These are phyloP conservation scores for Dolomedes plantarius DNA, from an alignment of 2,888 invertebrate genomes.

Conservation along the genomic window DNA sequence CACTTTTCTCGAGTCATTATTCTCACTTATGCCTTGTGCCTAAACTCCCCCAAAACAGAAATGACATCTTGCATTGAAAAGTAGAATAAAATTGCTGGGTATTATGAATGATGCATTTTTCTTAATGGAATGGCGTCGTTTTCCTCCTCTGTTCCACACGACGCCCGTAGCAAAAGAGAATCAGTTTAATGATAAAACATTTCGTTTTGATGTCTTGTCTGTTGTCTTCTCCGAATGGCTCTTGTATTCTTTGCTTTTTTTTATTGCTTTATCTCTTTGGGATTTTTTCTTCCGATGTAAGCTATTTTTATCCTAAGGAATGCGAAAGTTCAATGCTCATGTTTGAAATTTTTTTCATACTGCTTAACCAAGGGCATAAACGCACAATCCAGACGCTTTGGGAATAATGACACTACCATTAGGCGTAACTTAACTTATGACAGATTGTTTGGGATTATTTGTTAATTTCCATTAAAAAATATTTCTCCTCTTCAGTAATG, in stretches of 20 bases:
- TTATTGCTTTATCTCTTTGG: background rate
- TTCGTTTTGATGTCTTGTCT: background rate
- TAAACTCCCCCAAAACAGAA: background rate
- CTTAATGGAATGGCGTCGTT: slow-evolving; percentile 6
- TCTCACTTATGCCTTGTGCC: background rate
- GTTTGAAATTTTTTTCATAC: no score
- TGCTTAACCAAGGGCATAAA: no score
- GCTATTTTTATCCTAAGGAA: background rate
- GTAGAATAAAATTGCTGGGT: background rate
- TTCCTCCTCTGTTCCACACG: background rate
- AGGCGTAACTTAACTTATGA: no score
- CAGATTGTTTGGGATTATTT: no score
- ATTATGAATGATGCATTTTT: slow-evolving; percentile 10
- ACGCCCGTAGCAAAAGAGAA: background rate
- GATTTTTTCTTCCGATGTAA: background rate
- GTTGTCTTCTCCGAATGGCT: background rate
- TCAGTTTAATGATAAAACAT: slow-evolving; percentile 7
- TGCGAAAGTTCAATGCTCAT: background rate
- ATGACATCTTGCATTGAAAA: slow-evolving; percentile 12
- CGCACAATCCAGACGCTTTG: no score
- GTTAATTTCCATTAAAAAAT: no score
- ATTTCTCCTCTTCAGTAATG: no score
- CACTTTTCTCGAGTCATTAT: slow-evolving; percentile 7
- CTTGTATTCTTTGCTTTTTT: background rate
- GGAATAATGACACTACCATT: no score